Evolutionary conservation across 2,113 vertebrate genomes (phyloP).

Genomic region (Rhagologus leucostigma): DNA sequence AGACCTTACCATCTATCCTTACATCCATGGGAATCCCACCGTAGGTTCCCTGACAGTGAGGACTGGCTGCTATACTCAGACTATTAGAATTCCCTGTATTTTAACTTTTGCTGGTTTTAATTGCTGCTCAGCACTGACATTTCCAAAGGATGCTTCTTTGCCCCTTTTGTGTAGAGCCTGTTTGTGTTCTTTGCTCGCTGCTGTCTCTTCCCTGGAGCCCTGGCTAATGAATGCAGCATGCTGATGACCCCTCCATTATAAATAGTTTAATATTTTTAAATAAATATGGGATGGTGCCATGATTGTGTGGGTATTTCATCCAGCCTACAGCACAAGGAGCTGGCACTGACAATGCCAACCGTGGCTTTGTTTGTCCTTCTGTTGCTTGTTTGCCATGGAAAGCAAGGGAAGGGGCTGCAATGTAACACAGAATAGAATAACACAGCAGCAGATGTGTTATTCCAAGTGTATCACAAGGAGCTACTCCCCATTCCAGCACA

Average conservation of each 20-base stretch:
- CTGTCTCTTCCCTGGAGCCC: constrained; percentile 16
- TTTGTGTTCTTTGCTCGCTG: not conserved
- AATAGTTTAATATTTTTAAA: constrained; percentile 53
- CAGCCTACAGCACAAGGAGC: constrained; percentile 16
- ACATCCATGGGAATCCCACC: not conserved
- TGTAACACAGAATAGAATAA: not conserved
- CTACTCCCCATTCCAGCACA: not conserved
- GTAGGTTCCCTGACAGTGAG: not conserved
- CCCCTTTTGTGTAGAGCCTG: not conserved
- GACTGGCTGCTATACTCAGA: not conserved
- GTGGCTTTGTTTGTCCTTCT: not conserved
- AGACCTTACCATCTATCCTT: not conserved
- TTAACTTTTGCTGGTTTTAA: not conserved
- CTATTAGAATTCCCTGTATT: not conserved
- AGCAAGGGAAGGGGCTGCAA: not conserved
- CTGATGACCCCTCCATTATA: constrained; percentile 35
- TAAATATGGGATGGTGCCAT: constrained; percentile 25
- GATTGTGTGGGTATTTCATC: constrained; percentile 29
- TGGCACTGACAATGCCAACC: not conserved
- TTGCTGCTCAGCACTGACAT: not conserved
- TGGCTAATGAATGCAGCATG: constrained; percentile 24
- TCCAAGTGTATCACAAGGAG: constrained; percentile 12
- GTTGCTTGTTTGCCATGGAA: not conserved
- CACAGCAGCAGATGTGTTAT: constrained; percentile 35
- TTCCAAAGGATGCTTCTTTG: constrained; percentile 5